phyloP scores from a whole-genome alignment of 2,797 vertebrate genomes.

The Dipus sagitta region DNA sequence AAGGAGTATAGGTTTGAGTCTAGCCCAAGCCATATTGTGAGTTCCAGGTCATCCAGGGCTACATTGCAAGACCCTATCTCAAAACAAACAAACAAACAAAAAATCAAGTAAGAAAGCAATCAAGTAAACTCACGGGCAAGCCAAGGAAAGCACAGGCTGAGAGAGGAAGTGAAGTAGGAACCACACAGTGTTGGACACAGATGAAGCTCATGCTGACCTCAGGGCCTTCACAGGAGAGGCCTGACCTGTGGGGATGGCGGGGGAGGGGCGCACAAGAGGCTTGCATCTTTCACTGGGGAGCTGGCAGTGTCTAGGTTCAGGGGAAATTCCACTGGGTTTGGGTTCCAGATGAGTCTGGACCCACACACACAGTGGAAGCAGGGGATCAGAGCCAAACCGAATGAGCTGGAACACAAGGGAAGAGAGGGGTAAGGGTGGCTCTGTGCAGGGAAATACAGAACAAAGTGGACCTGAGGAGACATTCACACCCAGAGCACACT shows the following conservation, averaged over 20 bases:
- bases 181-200: neutral
- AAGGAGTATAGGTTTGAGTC: too few species aligned
- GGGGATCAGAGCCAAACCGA: neutral
- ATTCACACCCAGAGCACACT: neutral
- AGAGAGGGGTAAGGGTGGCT: neutral
- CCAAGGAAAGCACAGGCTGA: neutral
- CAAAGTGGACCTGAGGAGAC: neutral
- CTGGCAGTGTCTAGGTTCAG: neutral
- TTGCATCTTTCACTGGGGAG: neutral
- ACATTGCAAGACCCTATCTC: neutral
- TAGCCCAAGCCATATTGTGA: neutral
- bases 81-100: neutral
- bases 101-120: neutral
- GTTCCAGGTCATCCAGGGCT: neutral
- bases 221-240: accelerated
- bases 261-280: neutral
- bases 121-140: neutral
- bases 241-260: neutral
- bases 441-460: neutral
- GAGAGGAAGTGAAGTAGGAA: neutral
- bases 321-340: neutral
- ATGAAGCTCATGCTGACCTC: neutral
- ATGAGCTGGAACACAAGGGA: neutral
- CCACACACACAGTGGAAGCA: neutral
- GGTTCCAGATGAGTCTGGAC: neutral